Conservation (phyloP, 2,113 vertebrate species). For the Oreochromis niloticus region DNA sequence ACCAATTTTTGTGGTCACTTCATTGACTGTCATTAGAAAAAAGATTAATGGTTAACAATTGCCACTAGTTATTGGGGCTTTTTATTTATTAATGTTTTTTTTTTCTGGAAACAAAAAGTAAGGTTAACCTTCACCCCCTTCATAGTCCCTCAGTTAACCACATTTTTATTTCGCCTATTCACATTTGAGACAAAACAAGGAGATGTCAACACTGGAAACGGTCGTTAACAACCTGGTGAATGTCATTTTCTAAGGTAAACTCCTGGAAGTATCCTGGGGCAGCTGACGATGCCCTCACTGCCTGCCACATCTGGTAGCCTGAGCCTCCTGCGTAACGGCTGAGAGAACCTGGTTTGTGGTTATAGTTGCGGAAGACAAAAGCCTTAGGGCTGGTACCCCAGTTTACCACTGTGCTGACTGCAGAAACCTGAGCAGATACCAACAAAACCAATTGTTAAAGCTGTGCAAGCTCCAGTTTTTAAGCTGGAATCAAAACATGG, state of each 20-base stretch:
- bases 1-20: background rate
- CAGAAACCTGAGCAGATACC: conserved; percentile 62
- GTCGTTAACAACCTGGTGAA: conserved; percentile 67
- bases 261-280: conserved; percentile 75
- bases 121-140: background rate
- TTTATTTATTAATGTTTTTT: background rate
- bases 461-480: background rate
- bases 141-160: background rate
- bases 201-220: background rate
- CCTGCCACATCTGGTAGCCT: conserved; percentile 69
- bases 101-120: background rate
- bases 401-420: conserved; percentile 74
- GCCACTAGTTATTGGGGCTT: fast-evolving
- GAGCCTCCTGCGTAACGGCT: conserved; percentile 70
- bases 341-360: conserved; percentile 64
- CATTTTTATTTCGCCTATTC: background rate
- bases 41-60: background rate
- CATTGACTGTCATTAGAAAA: background rate
- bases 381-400: conserved; percentile 72
- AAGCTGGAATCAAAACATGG: background rate
- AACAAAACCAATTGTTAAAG: background rate
- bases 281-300: conserved; percentile 72
- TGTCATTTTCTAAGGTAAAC: conserved; percentile 65
- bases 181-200: background rate
- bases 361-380: conserved; percentile 75